These are phyloP conservation scores for Drosophila percnosoma DNA, from an alignment of 2,888 invertebrate genomes.

Conservation along the genomic window DNA sequence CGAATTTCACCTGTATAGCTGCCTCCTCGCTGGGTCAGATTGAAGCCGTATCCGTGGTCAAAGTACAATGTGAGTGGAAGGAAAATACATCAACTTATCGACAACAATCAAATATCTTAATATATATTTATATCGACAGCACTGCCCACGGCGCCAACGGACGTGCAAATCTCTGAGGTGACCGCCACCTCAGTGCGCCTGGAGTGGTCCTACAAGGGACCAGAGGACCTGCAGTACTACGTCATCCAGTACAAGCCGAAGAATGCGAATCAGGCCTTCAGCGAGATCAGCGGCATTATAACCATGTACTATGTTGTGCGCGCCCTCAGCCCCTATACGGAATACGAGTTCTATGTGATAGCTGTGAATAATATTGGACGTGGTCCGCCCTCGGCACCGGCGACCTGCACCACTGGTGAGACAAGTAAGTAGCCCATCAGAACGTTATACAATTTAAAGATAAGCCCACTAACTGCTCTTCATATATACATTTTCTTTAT, in stretches of 20 bases:
- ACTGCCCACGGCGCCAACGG: constrained; percentile 95
- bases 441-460: constrained; percentile 6
- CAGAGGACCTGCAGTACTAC: constrained; percentile 97
- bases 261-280: constrained; percentile 95
- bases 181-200: constrained; percentile 96
- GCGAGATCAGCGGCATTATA: constrained; percentile 96
- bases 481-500: constrained; percentile 9
- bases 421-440: constrained; percentile 89
- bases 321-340: constrained; percentile 95
- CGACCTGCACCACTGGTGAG: constrained; percentile 97
- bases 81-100: neutral
- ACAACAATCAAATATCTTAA: neutral
- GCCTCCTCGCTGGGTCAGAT: constrained; percentile 97
- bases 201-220: constrained; percentile 95
- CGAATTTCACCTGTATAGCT: constrained; percentile 98
- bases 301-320: constrained; percentile 96
- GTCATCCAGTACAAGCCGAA: constrained; percentile 98
- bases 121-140: constrained; percentile 86
- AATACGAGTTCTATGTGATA: constrained; percentile 98
- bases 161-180: constrained; percentile 95
- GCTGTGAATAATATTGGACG: constrained; percentile 97
- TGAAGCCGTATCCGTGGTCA: constrained; percentile 94
- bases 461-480: constrained; percentile 44
- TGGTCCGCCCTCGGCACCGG: constrained; percentile 94
- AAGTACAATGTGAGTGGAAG: constrained; percentile 95